phyloP scores from a whole-genome alignment of 2,113 vertebrate genomes.

The Notarius lentiginosus region DNA sequence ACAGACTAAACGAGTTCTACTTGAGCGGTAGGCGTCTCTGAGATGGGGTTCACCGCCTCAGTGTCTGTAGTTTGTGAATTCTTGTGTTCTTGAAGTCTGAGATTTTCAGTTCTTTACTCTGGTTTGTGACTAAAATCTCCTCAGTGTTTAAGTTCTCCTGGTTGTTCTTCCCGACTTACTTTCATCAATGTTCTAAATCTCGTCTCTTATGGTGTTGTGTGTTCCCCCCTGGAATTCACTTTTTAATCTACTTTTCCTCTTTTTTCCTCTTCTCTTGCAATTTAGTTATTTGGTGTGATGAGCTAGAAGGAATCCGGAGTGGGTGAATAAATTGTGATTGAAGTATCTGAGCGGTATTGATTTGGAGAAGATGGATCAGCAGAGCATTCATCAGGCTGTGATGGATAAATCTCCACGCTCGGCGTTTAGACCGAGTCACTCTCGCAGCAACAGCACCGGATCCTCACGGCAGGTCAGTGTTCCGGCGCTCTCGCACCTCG shows the following conservation, averaged over 20 bases:
- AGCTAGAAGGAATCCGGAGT: background rate
- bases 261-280: background rate
- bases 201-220: too few relatives aligned
- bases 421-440: conserved; percentile 69
- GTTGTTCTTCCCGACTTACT: too few relatives aligned
- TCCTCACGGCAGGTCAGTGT: conserved; percentile 79
- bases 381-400: conserved; percentile 58
- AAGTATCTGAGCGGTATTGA: background rate
- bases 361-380: conserved; percentile 60
- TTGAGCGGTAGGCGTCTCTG: background rate
- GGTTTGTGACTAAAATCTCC: too few relatives aligned
- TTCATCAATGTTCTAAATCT: too few relatives aligned
- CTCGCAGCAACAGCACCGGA: conserved; percentile 77
- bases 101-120: too few relatives aligned
- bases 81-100: too few relatives aligned
- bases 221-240: too few relatives aligned
- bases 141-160: too few relatives aligned
- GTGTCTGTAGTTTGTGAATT: too few relatives aligned
- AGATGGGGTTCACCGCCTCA: too few relatives aligned
- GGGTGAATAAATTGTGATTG: background rate
- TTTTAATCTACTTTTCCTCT: background rate
- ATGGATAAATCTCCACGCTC: conserved; percentile 71
- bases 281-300: background rate
- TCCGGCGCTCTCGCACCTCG: background rate
- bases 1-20: background rate